Base-by-base conservation (phyloP, 1,140 invertebrate genomes). In the Tetramorium simillimum region DNA sequence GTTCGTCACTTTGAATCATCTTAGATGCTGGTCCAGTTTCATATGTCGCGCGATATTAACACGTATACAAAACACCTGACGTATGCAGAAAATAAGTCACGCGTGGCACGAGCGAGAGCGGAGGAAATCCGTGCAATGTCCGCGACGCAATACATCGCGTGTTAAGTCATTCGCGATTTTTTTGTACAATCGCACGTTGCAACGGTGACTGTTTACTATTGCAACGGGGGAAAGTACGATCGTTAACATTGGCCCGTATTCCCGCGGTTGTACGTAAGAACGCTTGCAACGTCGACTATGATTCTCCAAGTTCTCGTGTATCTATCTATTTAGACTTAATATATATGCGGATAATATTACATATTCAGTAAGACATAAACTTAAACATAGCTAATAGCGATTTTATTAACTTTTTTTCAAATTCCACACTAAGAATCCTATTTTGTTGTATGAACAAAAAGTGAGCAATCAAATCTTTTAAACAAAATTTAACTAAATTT, bases 1-100 rank as follows among this genome's bases (percentile, higher is more conserved):
- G 82, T 85, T 49, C 73, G 16, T 7, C 28, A 85, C 63, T 51
- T 90, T 85, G 89, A 90, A 89, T 90, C 88, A 90, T 63, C 53
- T 46, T 37, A 73, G 62, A 56, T 46, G 69, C 67, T 65, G 86
- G 85, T 53, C 80, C 65, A 75, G 78, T 90, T 90, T 81, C n/a
- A 46, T 33, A 6, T 40, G 40, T 62, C 18, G 56, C 60, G 51
- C 24, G 51, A 73, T 62, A 58, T 21, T 43, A 70, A 67, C 28
- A 24, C 62, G 33, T 49, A 28, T 6, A 28, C 12, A 28, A 73
- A 24, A 70, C 88, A 85, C 80, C 88, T 86, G 76, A 89, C 85
- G 88, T 76, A 21, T 18, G 85, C 70, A 63, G 49, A 69, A 80
- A 86, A 60, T 65, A 80, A 85, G 53, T 76, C 56, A 88, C 75